phyloP scores from a whole-genome alignment of 2,797 vertebrate species.

The Antennarius maculatus region DNA sequence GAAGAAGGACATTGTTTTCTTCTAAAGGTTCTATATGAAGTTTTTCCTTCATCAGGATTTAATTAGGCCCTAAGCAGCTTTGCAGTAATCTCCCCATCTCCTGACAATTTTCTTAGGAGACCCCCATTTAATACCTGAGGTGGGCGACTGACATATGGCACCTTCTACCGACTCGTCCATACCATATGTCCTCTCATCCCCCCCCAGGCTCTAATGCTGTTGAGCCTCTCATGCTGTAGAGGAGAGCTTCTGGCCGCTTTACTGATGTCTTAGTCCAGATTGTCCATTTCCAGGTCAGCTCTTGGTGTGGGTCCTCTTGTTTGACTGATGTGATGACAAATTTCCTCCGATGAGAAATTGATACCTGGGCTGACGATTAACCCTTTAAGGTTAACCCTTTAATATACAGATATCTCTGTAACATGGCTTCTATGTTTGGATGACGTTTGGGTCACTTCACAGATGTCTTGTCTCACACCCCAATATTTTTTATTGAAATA shows the following conservation, averaged over 20 bases:
- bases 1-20: conserved; percentile 14
- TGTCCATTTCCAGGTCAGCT: conserved; percentile 14
- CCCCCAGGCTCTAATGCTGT: background rate
- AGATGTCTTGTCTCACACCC: too few relatives aligned
- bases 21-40: background rate
- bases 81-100: conserved; percentile 60
- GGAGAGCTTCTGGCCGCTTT: conserved; percentile 18
- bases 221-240: conserved; percentile 14
- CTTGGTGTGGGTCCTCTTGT: conserved; percentile 23
- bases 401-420: conserved; percentile 7
- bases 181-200: conserved; percentile 49
- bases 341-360: conserved; percentile 82
- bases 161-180: conserved; percentile 56
- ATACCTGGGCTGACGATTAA: conserved; percentile 79
- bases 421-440: background rate
- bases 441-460: background rate
- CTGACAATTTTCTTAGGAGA: conserved; percentile 58
- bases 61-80: conserved; percentile 72
- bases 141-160: conserved; percentile 70
- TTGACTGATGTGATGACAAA: conserved; percentile 76
- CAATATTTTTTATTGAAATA: too few relatives aligned
- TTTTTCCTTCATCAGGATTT: conserved; percentile 32
- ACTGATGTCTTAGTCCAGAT: conserved; percentile 4
- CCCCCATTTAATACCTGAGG: conserved; percentile 53
- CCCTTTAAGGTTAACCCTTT: conserved; percentile 70